Evolutionary conservation across 2,113 vertebrate genomes (phyloP).

Genomic region (Herpetotheres cachinnans): DNA sequence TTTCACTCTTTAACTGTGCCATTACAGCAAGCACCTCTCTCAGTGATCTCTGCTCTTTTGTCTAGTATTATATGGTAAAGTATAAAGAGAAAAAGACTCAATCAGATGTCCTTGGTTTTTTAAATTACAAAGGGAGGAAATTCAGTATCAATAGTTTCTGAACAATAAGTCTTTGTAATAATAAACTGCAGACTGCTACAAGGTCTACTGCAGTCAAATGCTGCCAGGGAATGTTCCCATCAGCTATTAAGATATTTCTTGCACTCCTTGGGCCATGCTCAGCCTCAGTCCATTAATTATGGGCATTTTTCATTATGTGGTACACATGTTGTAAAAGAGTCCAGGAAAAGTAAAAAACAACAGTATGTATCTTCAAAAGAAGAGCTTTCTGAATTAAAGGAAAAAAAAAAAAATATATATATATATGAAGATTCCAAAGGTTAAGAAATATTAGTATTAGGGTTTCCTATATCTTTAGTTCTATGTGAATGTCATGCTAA

Average conservation of each 20-base stretch:
- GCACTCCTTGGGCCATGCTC: neutral
- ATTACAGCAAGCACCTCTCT: neutral
- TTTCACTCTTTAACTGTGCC: slow-evolving; percentile 20
- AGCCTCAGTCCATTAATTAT: neutral
- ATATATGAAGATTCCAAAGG: neutral
- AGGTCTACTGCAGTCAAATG: neutral
- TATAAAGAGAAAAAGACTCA: neutral
- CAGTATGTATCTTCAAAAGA: neutral
- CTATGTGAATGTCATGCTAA: neutral
- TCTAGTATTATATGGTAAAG: neutral
- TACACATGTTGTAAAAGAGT: neutral
- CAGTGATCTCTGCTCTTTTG: slow-evolving; percentile 13
- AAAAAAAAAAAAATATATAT: neutral
- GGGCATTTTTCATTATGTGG: neutral
- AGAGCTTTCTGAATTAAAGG: neutral
- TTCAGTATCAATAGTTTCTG: neutral
- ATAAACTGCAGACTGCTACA: neutral
- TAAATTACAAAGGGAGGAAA: slow-evolving; percentile 4
- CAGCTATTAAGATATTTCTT: neutral
- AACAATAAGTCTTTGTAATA: slow-evolving; percentile 11
- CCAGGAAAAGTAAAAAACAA: neutral
- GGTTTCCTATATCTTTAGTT: neutral
- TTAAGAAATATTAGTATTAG: neutral
- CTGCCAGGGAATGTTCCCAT: neutral
- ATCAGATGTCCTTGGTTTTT: neutral